Base-by-base conservation (phyloP, 2,113 vertebrate species). In the Struthidea cinerea region DNA sequence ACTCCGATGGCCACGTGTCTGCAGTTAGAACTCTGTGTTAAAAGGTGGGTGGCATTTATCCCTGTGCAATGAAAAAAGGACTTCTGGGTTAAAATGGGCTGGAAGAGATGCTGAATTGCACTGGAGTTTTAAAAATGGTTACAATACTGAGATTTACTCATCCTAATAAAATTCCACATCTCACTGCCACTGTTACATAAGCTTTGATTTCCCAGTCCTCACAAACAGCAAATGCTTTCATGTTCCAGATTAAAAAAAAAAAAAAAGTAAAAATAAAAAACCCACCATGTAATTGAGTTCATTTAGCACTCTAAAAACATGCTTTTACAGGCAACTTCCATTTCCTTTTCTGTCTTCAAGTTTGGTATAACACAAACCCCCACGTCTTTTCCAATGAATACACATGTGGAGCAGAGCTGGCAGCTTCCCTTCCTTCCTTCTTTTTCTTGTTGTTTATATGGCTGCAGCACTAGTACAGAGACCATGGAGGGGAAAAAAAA, bases 1-100 rank as follows among this genome's bases (percentile, higher is more conserved):
- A n/a, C 9, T 64, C 69, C 23, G 26, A 18, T 1, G 37, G 56
- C 9, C 59, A 28, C 0, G 0, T 13, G 33, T 5, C 11, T 10
- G 2, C 42, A 87, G 41, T 24, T 27, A 41, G 22, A 56, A 33
- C 7, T 19, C 3, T 1, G 27, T 17, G 26, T 35, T 59, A 50
- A 35, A 82, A 55, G 39, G 18, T 5, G 23, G 50, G 50, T 13
- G 60, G 50, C 22, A 60, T 56, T 90, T 60, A 68, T 60, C 26
- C 50, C 17, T 37, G 5, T 14, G 33, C 19, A 74, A 78, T 4
- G 4, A 32, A 57, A 75, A 53, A 30, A 30, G 27, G 23, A 90
- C 7, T 15, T 70, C n/a, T 53, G 14, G 11, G 7, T 46, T 86
- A 39, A 75, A 78, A 57, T 6, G 19, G 3, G 23, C 16, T 53